These are phyloP conservation scores for Marasmarcha lunaedactyla DNA, from an alignment of 2,888 invertebrate species.

Conservation along the genomic window DNA sequence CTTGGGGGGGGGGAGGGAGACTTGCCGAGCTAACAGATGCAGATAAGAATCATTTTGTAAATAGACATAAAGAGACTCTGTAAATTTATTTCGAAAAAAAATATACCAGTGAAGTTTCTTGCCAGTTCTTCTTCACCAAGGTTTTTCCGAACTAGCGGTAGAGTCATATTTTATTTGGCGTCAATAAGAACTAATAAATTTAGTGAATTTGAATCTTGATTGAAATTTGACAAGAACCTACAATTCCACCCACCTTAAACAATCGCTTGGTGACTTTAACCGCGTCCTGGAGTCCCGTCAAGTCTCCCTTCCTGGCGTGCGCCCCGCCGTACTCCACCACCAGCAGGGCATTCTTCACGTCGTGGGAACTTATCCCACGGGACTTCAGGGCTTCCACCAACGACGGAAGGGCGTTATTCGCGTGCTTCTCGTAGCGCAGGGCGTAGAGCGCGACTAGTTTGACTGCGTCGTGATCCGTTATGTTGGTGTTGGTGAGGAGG, in stretches of 20 bases:
- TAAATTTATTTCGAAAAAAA: too few relatives aligned
- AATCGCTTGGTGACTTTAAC: slow-evolving; percentile 92
- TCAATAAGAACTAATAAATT: too few relatives aligned
- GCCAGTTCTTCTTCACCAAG: too few relatives aligned
- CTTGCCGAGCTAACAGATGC: too few relatives aligned
- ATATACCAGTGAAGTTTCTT: too few relatives aligned
- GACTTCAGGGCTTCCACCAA: slow-evolving; percentile 80
- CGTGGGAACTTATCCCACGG: slow-evolving; percentile 76
- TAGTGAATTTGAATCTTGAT: too few relatives aligned
- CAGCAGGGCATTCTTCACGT: slow-evolving; percentile 72
- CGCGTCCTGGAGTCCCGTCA: slow-evolving; percentile 87
- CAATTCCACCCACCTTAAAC: slow-evolving; percentile 72
- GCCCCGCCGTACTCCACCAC: slow-evolving; percentile 88
- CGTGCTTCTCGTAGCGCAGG: slow-evolving; percentile 91
- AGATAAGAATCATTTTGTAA: too few relatives aligned
- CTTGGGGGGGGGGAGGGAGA: too few relatives aligned
- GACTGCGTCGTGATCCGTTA: slow-evolving; percentile 83
- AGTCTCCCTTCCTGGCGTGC: slow-evolving; percentile 83
- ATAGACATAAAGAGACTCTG: too few relatives aligned
- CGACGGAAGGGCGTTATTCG: slow-evolving; percentile 79
- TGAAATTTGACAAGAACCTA: too few relatives aligned
- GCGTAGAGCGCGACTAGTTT: slow-evolving; percentile 94
- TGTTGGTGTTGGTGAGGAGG: slow-evolving; percentile 79
- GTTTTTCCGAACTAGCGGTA: too few relatives aligned
- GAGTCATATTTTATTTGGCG: too few relatives aligned